Evolutionary conservation across 2,888 invertebrate species (phyloP).

Genomic region (Perithous albicinctus): DNA sequence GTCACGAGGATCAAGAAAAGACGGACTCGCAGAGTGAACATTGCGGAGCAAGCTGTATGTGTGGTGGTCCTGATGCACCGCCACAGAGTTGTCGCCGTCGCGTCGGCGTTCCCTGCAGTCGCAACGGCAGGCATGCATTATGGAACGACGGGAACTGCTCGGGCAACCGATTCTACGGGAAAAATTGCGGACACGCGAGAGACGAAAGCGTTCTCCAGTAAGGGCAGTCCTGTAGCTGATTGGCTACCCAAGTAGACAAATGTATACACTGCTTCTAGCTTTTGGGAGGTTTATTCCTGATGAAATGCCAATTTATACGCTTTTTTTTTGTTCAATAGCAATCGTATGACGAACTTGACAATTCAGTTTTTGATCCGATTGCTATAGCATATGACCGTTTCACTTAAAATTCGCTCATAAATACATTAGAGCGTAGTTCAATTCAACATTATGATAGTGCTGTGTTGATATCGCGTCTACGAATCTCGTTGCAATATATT

Average conservation of each 20-base stretch:
- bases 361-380: too few relatives aligned
- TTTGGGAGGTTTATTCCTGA: background rate
- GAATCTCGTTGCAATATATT: too few relatives aligned
- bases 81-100: slow-evolving; percentile 54
- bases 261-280: background rate
- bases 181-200: slow-evolving; percentile 81
- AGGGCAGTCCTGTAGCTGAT: slow-evolving; percentile 63
- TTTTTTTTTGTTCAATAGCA: background rate
- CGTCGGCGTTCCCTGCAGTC: slow-evolving; percentile 47
- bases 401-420: background rate
- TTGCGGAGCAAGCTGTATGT: slow-evolving; percentile 1
- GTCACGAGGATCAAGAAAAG: slow-evolving; percentile 54
- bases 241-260: slow-evolving; percentile 68
- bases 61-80: slow-evolving; percentile 23
- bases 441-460: background rate
- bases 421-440: background rate
- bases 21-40: slow-evolving; percentile 38
- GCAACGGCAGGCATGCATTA: slow-evolving; percentile 77
- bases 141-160: slow-evolving; percentile 77
- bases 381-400: background rate
- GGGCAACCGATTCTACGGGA: slow-evolving; percentile 75
- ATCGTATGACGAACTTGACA: background rate
- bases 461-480: background rate
- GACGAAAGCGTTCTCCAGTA: slow-evolving; percentile 71
- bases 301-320: background rate